These are phyloP conservation scores for Olivierus martensii DNA, from an alignment of 1,140 invertebrate species.

Conservation along the genomic window DNA sequence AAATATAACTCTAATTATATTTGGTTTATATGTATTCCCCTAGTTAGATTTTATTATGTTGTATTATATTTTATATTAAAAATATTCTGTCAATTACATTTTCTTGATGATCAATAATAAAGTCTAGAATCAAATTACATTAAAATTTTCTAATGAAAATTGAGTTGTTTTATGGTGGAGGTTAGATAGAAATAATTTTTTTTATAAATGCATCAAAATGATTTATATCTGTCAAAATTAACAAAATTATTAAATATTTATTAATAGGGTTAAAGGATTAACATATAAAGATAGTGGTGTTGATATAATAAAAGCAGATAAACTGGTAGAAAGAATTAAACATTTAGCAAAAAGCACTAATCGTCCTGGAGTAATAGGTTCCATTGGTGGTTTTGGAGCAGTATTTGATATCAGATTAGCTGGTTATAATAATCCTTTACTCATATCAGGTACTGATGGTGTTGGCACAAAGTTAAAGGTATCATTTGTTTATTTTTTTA, in stretches of 20 bases:
- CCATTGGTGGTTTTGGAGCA: conserved; percentile 84
- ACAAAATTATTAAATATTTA: neutral
- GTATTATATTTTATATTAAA: too few relatives aligned
- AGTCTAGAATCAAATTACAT: too few relatives aligned
- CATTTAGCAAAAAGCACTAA: conserved; percentile 42
- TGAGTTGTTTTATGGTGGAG: too few relatives aligned
- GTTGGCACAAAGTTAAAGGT: conserved; percentile 93
- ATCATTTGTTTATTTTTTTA: conserved; percentile 12
- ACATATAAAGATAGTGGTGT: conserved; percentile 88
- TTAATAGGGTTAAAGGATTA: conserved; percentile 35
- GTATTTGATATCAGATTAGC: conserved; percentile 62
- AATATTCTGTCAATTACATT: too few relatives aligned
- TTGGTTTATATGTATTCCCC: too few relatives aligned
- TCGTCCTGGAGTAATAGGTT: conserved; percentile 52
- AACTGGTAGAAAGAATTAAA: conserved; percentile 65
- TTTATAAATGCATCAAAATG: too few relatives aligned
- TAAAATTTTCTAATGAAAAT: too few relatives aligned
- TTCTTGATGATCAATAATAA: too few relatives aligned
- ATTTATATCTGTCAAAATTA: too few relatives aligned
- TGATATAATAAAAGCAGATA: conserved; percentile 80
- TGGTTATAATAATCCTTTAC: conserved; percentile 56
- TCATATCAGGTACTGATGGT: conserved; percentile 91
- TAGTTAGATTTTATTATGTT: too few relatives aligned
- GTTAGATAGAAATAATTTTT: too few relatives aligned
- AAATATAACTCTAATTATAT: too few relatives aligned